Evolutionary conservation across 2,113 vertebrate species (phyloP), one percentile per base, ranked within the genome.

Genomic region (Cottus gobio): DNA sequence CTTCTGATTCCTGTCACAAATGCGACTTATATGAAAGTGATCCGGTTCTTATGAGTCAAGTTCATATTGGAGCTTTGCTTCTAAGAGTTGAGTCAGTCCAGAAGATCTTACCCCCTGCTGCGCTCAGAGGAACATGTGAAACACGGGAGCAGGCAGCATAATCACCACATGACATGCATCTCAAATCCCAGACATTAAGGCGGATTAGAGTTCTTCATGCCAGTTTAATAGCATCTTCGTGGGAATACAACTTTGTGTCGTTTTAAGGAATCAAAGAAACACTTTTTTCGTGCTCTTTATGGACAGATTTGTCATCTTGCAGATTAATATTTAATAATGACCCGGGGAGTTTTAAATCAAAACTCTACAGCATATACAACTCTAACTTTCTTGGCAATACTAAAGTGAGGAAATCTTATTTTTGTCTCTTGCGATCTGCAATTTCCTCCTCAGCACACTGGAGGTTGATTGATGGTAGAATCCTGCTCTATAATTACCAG

Each of bases 321-420:
- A 62, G 52, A 91, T 92, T 26, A 90, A 92, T 93, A 83, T 89
- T 87, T 91, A 71, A 92, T 89, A 84, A 82, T 77, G 37, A 86
- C 79, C 77, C 73, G 46, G 77, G 78, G 85, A 90, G 71, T 88
- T 81, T 85, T 28, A 84, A 88, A 89, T 66, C 31, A 73, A 75
- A 78, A 83, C 73, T 80, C 60, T 22, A 2, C 61, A 22, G 69
- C 64, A 62, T 34, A 71, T 34, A 74, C 48, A 67, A 76, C 72
- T 42, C 60, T 58, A 60, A 75, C 61, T 71, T 83, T 61, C 26
- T 58, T 89, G 85, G 79, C 80, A 57, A 54, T 60, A 71, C 75
- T 60, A 61, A 62, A 75, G 78, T 56, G 26, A 62, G 48, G 67
- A 77, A 76, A 58, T 1, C 44, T 63, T 8, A 78, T 83, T 82